These are phyloP conservation scores for Pyrochroa serraticornis DNA, from an alignment of 2,888 invertebrate genomes.

Conservation along the genomic window DNA sequence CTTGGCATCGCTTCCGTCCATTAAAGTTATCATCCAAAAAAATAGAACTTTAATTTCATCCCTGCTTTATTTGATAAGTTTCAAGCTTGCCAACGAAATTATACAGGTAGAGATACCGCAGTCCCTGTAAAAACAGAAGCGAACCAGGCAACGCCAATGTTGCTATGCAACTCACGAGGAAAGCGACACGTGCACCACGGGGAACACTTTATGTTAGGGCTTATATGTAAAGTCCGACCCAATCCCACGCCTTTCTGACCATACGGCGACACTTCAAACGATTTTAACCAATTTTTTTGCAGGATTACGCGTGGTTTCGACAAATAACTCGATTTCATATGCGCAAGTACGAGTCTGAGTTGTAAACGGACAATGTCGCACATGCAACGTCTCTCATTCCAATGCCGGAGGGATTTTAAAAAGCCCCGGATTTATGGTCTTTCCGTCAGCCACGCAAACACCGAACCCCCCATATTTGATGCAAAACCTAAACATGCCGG, in stretches of 20 bases:
- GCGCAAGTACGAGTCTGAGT: conserved; percentile 13
- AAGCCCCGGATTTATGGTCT: conserved; percentile 38
- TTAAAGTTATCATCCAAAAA: conserved; percentile 14
- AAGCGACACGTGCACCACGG: conserved; percentile 19
- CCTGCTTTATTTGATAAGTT: conserved; percentile 13
- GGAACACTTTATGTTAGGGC: conserved; percentile 1
- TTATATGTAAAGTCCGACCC: conserved; percentile 7
- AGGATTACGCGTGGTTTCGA: background rate
- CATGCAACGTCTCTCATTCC: conserved; percentile 23
- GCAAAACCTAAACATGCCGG: conserved; percentile 24
- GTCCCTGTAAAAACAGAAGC: background rate
- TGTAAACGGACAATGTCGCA: conserved; percentile 14
- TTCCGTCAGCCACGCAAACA: conserved; percentile 29
- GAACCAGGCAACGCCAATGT: background rate
- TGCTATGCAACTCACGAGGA: conserved; percentile 21
- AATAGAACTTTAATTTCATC: conserved; percentile 13
- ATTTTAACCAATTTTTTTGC: background rate
- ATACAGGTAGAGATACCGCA: conserved; percentile 18
- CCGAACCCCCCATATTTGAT: conserved; percentile 24
- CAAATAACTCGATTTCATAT: background rate
- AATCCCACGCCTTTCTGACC: conserved; percentile 5
- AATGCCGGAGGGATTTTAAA: conserved; percentile 34
- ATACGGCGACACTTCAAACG: background rate
- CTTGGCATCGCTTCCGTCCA: conserved; percentile 5
- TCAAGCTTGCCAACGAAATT: conserved; percentile 7